Base-by-base conservation (phyloP, 2,888 invertebrate genomes). In the Chloroclystis v-ata region DNA sequence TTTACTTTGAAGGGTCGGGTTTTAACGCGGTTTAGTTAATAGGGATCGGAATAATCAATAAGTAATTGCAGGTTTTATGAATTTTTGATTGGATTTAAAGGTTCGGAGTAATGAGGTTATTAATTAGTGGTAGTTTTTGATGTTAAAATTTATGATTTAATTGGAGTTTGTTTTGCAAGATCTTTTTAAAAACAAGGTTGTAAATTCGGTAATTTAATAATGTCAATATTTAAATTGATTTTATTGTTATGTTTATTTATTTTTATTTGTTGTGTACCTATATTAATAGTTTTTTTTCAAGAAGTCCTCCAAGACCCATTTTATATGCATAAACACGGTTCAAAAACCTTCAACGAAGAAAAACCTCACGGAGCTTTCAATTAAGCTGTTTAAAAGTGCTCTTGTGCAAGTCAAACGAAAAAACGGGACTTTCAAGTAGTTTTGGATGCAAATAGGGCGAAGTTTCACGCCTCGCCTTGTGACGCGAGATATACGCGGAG, bases 401-500 rank as follows among this genome's bases (percentile, higher is more conserved):
- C 26, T 8, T 47, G 49, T 40, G 47, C 39, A 52, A 54, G 51
- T 52, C 52, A 55, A 46, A 52, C 47, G 20, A 52, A 30, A 45
- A 42, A 32, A 37, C 38, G 43, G 44, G 45, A 43, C 32, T 40
- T 28, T 28, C 16, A 37, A 54, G 54, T 54, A 54, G 49, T 54
- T 54, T 25, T 43, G 29, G 29, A 55, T 55, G 52, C 49, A 55
- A 55, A 55, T 52, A 55, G n/a, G 20, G 29, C 16, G 26, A 42
- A 47, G 44, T 50, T 45, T 24, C 33, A 33, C 24, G 28, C 37
- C 28, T 8, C 7, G 20, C 8, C 16, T 24, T 4, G 20, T 11
- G 35, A 24, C 26, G n/a, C n/a, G n/a, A 2, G 26, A 26, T 2
- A 20, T 20, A 20, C 20, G 20, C n/a, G n/a, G n/a, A n/a, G n/a